Evolutionary conservation across 2,888 invertebrate species (phyloP).

Genomic region (Calliopum simillimum): DNA sequence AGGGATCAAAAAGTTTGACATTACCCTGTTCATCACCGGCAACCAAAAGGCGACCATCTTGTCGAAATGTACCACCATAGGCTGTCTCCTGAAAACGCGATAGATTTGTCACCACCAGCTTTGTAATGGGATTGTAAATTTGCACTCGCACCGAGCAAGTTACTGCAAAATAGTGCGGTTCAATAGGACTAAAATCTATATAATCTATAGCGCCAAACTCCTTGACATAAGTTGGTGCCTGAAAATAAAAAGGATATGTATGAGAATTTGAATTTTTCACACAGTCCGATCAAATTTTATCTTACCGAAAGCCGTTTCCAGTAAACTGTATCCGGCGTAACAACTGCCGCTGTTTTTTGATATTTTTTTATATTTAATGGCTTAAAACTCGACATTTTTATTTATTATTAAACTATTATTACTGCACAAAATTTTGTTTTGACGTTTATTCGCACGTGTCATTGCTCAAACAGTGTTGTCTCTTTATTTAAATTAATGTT

Average conservation of each 20-base stretch:
- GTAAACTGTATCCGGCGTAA: constrained; percentile 83
- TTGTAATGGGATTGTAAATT: constrained; percentile 88
- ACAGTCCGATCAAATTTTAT: background rate
- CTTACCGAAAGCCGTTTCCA: constrained; percentile 91
- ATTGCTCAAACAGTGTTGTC: background rate
- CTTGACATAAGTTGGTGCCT: constrained; percentile 89
- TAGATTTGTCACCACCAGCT: constrained; percentile 83
- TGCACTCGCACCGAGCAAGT: constrained; percentile 92
- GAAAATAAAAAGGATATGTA: constrained; percentile 29
- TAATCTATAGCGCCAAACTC: constrained; percentile 94
- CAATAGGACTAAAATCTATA: constrained; percentile 88
- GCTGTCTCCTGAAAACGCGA: constrained; percentile 86
- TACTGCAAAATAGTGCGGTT: constrained; percentile 91
- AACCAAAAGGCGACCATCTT: constrained; percentile 84
- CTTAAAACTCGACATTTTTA: constrained; percentile 54
- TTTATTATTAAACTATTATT: constrained; percentile 4
- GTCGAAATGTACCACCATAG: constrained; percentile 85
- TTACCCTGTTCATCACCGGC: constrained; percentile 91
- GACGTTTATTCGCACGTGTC: constrained; percentile 39
- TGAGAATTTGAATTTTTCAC: background rate
- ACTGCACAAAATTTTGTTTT: constrained; percentile 31
- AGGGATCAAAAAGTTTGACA: constrained; percentile 89
- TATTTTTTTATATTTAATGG: constrained; percentile 60
- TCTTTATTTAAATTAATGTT: too few species aligned
- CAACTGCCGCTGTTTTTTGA: constrained; percentile 67